Evolutionary conservation across 1,140 invertebrate genomes (phyloP).

Genomic region (Sycobia sp.): DNA sequence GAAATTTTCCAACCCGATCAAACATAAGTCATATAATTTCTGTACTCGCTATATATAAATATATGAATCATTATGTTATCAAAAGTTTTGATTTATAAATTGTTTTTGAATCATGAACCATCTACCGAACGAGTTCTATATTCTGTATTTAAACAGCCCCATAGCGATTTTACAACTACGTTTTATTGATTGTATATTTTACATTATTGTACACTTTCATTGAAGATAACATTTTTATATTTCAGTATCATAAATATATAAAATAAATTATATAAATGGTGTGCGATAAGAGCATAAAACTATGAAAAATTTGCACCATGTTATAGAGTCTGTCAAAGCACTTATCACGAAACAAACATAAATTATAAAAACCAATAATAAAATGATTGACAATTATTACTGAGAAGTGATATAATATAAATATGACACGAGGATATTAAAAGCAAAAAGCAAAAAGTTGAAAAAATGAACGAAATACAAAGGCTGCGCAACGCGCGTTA

Average conservation of each 20-base stretch:
- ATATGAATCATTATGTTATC: slow-evolving; percentile 5
- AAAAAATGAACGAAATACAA: background rate
- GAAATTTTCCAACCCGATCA: slow-evolving; percentile 6
- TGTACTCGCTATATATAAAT: background rate
- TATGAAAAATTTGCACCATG: slow-evolving; percentile 15
- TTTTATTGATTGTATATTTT: background rate
- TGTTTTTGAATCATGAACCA: no score
- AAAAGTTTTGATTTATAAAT: no score
- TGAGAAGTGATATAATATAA: slow-evolving; percentile 5
- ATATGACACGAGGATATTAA: slow-evolving; percentile 13
- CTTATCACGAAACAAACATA: slow-evolving; percentile 26
- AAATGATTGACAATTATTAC: slow-evolving; percentile 24
- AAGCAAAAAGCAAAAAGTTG: no score
- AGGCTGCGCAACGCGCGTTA: slow-evolving; percentile 1
- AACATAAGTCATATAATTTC: slow-evolving; percentile 1
- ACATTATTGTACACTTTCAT: slow-evolving; percentile 6
- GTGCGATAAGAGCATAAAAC: slow-evolving; percentile 12
- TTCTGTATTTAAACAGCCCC: no score
- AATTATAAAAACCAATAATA: slow-evolving; percentile 4
- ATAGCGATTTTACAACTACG: no score
- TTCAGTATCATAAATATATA: background rate
- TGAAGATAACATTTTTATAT: slow-evolving; percentile 7
- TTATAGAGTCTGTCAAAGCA: slow-evolving; percentile 27
- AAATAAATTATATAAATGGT: slow-evolving; percentile 12
- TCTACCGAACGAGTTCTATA: no score